phyloP scores from a whole-genome alignment of 2,113 vertebrate species.

The Otolemur garnettii region DNA sequence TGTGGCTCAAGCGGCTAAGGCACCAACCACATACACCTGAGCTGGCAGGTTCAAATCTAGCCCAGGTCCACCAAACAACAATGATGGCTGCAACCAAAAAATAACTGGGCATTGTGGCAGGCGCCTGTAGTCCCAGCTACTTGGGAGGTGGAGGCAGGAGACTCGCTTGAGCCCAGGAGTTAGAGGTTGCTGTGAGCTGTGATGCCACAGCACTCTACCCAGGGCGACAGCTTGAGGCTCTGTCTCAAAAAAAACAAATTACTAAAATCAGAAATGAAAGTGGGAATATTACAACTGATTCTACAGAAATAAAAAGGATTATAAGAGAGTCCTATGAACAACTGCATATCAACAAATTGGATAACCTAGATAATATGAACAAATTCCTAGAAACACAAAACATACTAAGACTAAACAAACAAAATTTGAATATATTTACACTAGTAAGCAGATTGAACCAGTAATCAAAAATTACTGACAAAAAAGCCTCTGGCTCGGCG shows the following conservation, averaged over 20 bases:
- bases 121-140: too few species aligned
- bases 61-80: too few species aligned
- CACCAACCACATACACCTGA: too few species aligned
- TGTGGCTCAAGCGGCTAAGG: too few species aligned
- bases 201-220: too few species aligned
- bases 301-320: background rate
- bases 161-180: too few species aligned
- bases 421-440: background rate
- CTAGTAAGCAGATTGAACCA: background rate
- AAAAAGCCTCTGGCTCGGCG: background rate
- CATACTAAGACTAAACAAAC: background rate
- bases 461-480: background rate
- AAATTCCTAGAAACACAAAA: constrained; percentile 35
- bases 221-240: too few species aligned
- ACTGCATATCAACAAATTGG: background rate
- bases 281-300: constrained; percentile 3
- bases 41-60: too few species aligned
- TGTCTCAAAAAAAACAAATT: background rate
- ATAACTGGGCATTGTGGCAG: too few species aligned
- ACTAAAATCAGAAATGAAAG: constrained; percentile 28
- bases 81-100: too few species aligned
- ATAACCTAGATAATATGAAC: background rate
- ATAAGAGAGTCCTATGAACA: background rate
- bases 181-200: too few species aligned
- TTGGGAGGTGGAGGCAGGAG: too few species aligned